phyloP scores from a whole-genome alignment of 2,797 vertebrate genomes.

The Sarcophilus harrisii region DNA sequence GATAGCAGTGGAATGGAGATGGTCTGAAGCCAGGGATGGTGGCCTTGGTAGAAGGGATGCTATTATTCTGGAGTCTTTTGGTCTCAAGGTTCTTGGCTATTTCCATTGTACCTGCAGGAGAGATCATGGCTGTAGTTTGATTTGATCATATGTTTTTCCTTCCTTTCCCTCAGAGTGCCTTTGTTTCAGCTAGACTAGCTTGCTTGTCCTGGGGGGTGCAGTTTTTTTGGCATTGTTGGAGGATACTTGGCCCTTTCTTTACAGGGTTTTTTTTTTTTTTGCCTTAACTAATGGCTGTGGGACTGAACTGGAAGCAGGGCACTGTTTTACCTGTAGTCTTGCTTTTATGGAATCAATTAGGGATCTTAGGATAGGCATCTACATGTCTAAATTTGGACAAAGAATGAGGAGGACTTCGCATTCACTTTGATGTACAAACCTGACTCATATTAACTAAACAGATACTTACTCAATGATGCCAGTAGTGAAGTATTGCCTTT shows the following conservation, averaged over 20 bases:
- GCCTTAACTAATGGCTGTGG: not conserved
- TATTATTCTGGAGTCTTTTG: not conserved
- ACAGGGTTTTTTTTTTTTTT: not conserved
- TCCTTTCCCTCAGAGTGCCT: not conserved
- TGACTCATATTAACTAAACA: conserved; percentile 1
- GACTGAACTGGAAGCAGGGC: not conserved
- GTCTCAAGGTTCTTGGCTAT: not conserved
- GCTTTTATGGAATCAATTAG: not conserved
- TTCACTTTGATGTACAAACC: not conserved
- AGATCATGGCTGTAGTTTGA: not conserved
- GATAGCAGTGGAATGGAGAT: not conserved
- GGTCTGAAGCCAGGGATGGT: not conserved
- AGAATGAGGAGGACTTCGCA: not conserved
- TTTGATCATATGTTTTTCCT: not conserved
- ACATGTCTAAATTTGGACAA: conserved; percentile 55
- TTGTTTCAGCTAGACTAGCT: not conserved
- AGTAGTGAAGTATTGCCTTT: not conserved
- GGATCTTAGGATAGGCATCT: not conserved
- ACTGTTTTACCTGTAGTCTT: not conserved
- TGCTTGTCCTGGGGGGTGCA: not conserved
- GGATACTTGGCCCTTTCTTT: not conserved
- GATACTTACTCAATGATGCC: not conserved
- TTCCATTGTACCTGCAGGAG: not conserved
- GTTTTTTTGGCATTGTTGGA: not conserved
- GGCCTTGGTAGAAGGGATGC: not conserved